These are phyloP conservation scores for Isoperla grammatica DNA, from an alignment of 2,888 invertebrate genomes.

Conservation along the genomic window DNA sequence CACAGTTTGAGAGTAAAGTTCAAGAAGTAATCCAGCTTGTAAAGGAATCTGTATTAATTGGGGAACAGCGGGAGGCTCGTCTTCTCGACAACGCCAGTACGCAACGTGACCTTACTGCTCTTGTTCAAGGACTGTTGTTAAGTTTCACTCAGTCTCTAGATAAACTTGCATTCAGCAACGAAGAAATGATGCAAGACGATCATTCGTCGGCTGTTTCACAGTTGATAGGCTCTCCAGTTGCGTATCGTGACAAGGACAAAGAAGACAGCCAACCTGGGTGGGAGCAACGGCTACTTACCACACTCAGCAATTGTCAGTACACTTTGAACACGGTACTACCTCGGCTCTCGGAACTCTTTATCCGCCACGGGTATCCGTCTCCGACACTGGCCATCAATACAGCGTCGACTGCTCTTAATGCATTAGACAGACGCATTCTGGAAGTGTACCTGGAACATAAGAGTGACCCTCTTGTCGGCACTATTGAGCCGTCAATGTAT, in stretches of 20 bases:
- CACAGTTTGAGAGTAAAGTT: slow-evolving; percentile 65
- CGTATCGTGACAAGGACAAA: slow-evolving; percentile 32
- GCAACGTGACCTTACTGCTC: slow-evolving; percentile 46
- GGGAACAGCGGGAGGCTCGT: slow-evolving; percentile 58
- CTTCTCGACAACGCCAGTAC: slow-evolving; percentile 51
- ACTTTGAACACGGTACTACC: slow-evolving; percentile 69
- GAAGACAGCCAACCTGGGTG: slow-evolving; percentile 48
- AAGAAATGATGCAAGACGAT: slow-evolving; percentile 44
- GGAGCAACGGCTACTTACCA: slow-evolving; percentile 78
- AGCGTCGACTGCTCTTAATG: slow-evolving; percentile 39
- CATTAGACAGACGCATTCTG: slow-evolving; percentile 50
- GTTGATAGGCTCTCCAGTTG: slow-evolving; percentile 56
- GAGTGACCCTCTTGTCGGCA: slow-evolving; percentile 91
- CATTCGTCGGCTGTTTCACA: slow-evolving; percentile 54
- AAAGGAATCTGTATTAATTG: slow-evolving; percentile 58
- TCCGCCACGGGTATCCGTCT: slow-evolving; percentile 66
- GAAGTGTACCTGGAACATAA: slow-evolving; percentile 83
- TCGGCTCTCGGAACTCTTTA: slow-evolving; percentile 62
- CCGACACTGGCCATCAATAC: slow-evolving; percentile 64
- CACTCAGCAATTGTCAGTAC: slow-evolving; percentile 84
- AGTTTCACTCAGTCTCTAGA: slow-evolving; percentile 55
- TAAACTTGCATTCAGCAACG: slow-evolving; percentile 63
- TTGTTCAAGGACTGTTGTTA: slow-evolving; percentile 55
- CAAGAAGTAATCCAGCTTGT: slow-evolving; percentile 60
- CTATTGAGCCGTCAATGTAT: slow-evolving; percentile 95